phyloP scores from a whole-genome alignment of 2,113 vertebrate genomes.

The Sebastes schlegelii region DNA sequence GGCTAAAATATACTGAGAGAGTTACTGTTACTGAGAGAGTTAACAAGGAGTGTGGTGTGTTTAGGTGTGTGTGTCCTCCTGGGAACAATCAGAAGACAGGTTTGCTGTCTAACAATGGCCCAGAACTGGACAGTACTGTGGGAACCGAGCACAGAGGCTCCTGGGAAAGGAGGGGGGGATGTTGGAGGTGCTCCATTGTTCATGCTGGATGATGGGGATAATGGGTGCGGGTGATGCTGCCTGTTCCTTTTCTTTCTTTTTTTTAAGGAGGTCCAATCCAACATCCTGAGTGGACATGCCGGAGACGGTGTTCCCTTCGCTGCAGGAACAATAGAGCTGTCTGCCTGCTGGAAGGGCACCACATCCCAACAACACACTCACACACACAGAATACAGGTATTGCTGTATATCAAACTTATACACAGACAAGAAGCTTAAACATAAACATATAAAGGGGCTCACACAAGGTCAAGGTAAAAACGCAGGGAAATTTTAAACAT shows the following conservation, averaged over 20 bases:
- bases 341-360: conserved; percentile 60
- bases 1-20: background rate
- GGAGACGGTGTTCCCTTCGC: conserved; percentile 64
- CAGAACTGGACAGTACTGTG: conserved; percentile 68
- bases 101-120: conserved; percentile 70
- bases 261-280: conserved; percentile 55
- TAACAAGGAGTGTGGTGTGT: conserved; percentile 23
- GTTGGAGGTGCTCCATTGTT: conserved; percentile 73
- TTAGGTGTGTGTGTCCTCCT: conserved; percentile 35
- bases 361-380: conserved; percentile 25
- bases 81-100: conserved; percentile 68
- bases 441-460: conserved; percentile 5
- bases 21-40: conserved; percentile 5
- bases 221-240: conserved; percentile 67
- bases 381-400: conserved; percentile 9
- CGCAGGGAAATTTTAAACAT: background rate
- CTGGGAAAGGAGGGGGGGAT: conserved; percentile 67
- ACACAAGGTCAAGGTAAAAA: background rate
- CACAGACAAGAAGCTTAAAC: background rate
- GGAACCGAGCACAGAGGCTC: conserved; percentile 64
- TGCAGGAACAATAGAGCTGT: conserved; percentile 76
- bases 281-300: conserved; percentile 75
- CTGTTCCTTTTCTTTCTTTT: conserved; percentile 32
- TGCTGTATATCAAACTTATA: conserved; percentile 1
- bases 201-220: conserved; percentile 61